Evolutionary conservation across 1,140 invertebrate species (phyloP).

Genomic region (Rhopalosiphum padi): DNA sequence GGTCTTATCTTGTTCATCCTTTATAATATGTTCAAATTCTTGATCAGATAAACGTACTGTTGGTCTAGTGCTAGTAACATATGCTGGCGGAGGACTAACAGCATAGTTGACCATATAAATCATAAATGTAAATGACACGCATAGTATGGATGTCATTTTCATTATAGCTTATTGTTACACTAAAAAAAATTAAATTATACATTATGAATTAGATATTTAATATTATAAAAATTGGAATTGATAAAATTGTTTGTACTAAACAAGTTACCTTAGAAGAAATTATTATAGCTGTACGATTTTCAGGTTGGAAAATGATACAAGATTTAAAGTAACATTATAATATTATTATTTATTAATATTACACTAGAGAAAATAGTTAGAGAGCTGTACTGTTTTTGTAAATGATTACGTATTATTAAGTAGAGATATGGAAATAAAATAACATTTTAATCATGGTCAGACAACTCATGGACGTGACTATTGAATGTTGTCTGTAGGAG

Average conservation of each 20-base stretch:
- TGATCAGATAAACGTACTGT: conserved; percentile 46
- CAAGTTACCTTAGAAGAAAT: neutral
- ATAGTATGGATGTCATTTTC: conserved; percentile 24
- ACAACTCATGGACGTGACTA: too few species aligned
- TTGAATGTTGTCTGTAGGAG: too few species aligned
- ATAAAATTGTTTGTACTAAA: too few species aligned
- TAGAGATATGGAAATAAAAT: neutral
- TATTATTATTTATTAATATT: neutral
- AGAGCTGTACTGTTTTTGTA: neutral
- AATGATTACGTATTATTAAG: neutral
- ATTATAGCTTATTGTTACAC: neutral
- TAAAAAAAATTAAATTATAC: conserved; percentile 35
- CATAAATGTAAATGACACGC: neutral
- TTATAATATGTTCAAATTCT: conserved; percentile 50
- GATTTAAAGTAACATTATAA: neutral
- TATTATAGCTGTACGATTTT: neutral
- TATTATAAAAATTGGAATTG: neutral
- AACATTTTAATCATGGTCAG: neutral
- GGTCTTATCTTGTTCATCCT: conserved; percentile 28
- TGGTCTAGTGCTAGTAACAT: conserved; percentile 34
- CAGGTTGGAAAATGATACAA: neutral
- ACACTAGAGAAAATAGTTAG: neutral
- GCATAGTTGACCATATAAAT: neutral
- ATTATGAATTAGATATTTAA: conserved; percentile 59
- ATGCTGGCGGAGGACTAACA: conserved; percentile 31